phyloP scores from a whole-genome alignment of 2,797 vertebrate species.

The Neoniphon sammara region DNA sequence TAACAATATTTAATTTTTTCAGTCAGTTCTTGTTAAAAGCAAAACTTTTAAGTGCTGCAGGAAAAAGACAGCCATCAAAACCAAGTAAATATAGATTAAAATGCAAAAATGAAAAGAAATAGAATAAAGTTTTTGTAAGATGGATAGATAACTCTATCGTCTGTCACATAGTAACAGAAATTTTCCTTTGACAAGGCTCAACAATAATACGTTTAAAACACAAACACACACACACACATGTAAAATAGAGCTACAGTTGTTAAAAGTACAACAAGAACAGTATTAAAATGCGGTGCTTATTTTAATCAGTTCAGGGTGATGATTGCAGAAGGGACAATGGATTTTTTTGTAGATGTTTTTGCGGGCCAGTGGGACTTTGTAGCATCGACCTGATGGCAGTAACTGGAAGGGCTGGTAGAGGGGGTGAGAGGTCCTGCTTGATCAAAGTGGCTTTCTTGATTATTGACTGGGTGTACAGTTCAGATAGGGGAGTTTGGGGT shows the following conservation, averaged over 20 bases:
- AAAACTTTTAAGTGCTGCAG: too few species aligned
- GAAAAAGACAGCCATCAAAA: too few species aligned
- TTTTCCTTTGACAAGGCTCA: too few species aligned
- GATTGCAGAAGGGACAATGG: background rate
- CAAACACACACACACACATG: background rate
- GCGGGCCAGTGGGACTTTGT: background rate
- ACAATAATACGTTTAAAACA: background rate
- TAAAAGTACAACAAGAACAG: too few species aligned
- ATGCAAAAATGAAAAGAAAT: background rate
- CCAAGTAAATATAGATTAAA: too few species aligned
- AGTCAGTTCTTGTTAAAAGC: too few species aligned
- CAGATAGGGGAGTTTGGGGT: background rate
- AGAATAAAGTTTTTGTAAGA: background rate
- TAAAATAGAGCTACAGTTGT: too few species aligned
- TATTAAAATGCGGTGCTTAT: too few species aligned
- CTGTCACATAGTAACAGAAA: too few species aligned
- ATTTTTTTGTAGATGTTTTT: background rate
- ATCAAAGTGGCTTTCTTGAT: slow-evolving; percentile 10
- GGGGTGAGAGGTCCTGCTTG: background rate
- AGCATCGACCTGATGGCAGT: too few species aligned
- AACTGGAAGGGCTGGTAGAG: background rate
- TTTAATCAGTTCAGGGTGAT: too few species aligned
- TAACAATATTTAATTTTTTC: background rate
- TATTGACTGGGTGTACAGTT: background rate
- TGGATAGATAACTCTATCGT: too few species aligned